Conservation (phyloP, 2,113 vertebrate genomes). For the Pholis gunnellus region DNA sequence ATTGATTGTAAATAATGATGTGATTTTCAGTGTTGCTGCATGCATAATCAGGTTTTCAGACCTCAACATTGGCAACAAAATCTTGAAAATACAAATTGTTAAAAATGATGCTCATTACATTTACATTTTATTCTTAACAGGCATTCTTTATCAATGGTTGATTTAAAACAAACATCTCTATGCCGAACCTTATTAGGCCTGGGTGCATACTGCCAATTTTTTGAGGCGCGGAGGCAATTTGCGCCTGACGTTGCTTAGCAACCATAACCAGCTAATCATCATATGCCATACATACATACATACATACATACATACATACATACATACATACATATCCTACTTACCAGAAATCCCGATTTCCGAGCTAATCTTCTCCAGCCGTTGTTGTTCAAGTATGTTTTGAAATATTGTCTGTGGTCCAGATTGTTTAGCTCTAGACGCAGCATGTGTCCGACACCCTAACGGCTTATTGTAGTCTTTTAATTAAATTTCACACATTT, state of each 20-base stretch:
- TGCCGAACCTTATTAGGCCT: background rate
- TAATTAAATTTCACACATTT: no score
- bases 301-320: no score
- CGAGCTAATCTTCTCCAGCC: background rate
- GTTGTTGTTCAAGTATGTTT: background rate
- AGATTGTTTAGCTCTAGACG: background rate
- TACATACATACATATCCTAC: background rate
- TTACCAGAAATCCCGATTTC: background rate
- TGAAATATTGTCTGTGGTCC: background rate
- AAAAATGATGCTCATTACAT: no score
- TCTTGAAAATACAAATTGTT: background rate
- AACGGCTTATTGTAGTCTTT: no score
- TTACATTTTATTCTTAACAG: no score
- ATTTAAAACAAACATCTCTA: background rate
- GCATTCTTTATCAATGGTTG: background rate
- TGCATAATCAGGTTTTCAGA: background rate
- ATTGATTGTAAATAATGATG: background rate
- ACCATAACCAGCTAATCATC: background rate
- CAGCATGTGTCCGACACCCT: no score
- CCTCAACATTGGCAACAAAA: background rate
- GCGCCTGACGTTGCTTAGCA: background rate
- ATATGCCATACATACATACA: background rate
- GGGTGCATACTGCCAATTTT: background rate
- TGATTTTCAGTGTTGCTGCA: background rate
- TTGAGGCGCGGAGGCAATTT: background rate